These are phyloP conservation scores for Hydrotaea diabolus DNA, from an alignment of 2,888 invertebrate species.

Conservation along the genomic window DNA sequence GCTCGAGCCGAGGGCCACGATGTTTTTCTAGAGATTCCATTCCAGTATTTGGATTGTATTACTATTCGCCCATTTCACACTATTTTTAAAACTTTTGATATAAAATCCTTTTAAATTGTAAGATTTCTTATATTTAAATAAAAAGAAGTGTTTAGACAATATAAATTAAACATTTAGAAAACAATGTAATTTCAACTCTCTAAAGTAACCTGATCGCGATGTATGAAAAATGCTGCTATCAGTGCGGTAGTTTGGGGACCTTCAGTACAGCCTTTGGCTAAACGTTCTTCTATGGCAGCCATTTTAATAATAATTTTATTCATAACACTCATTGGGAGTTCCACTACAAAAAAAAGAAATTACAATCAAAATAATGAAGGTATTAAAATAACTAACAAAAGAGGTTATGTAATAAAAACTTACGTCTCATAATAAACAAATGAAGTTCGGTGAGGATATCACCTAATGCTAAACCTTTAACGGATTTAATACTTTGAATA, in stretches of 20 bases:
- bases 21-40: no score
- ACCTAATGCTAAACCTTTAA: slow-evolving; percentile 94
- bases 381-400: background rate
- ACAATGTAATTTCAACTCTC: slow-evolving; percentile 70
- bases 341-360: slow-evolving; percentile 87
- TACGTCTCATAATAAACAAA: slow-evolving; percentile 92
- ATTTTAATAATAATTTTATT: slow-evolving; percentile 91
- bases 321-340: slow-evolving; percentile 90
- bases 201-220: slow-evolving; percentile 83
- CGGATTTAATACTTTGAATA: slow-evolving; percentile 91
- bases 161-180: slow-evolving; percentile 14
- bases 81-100: background rate
- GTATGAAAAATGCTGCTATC: slow-evolving; percentile 92
- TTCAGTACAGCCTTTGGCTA: slow-evolving; percentile 94
- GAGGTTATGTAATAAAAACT: slow-evolving; percentile 75
- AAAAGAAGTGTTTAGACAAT: background rate
- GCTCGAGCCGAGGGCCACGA: no score
- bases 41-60: no score
- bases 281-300: slow-evolving; percentile 93
- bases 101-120: background rate
- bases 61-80: no score
- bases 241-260: slow-evolving; percentile 94
- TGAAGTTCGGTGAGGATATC: slow-evolving; percentile 97
- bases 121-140: background rate
- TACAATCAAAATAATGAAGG: no score